Evolutionary conservation across 2,888 invertebrate species (phyloP).

Genomic region (Yponomeuta malinellus): DNA sequence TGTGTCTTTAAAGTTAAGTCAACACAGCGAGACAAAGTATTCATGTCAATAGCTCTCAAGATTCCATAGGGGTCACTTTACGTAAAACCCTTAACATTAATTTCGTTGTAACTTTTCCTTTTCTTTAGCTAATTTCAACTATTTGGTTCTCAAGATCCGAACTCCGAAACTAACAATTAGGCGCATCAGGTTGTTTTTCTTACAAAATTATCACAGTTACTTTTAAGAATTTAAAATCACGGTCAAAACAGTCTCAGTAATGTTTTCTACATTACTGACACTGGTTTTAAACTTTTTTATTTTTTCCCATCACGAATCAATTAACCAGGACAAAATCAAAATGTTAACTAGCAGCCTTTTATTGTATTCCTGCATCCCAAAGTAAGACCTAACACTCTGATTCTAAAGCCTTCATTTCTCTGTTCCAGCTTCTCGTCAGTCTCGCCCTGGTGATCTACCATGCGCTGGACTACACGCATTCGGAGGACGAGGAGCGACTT

Average conservation of each 20-base stretch:
- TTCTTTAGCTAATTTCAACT: background rate
- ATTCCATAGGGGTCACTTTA: background rate
- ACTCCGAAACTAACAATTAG: too few species aligned
- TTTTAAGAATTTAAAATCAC: too few species aligned
- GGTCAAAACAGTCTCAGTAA: too few species aligned
- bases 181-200: too few species aligned
- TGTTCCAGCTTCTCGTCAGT: slow-evolving; percentile 84
- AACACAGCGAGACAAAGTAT: background rate
- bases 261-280: too few species aligned
- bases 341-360: too few species aligned
- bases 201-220: too few species aligned
- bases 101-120: background rate
- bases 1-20: background rate
- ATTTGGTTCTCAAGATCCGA: too few species aligned
- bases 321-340: too few species aligned
- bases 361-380: background rate
- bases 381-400: background rate
- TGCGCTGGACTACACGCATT: slow-evolving; percentile 92
- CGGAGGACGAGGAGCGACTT: slow-evolving; percentile 89
- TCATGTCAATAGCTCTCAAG: background rate
- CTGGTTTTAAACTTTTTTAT: too few species aligned
- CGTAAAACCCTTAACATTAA: background rate
- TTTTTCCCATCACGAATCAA: too few species aligned
- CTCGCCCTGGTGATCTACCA: slow-evolving; percentile 91
- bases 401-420: slow-evolving; percentile 17